Base-by-base conservation (phyloP, 1,140 invertebrate genomes). In the Platyscapa corneri region DNA sequence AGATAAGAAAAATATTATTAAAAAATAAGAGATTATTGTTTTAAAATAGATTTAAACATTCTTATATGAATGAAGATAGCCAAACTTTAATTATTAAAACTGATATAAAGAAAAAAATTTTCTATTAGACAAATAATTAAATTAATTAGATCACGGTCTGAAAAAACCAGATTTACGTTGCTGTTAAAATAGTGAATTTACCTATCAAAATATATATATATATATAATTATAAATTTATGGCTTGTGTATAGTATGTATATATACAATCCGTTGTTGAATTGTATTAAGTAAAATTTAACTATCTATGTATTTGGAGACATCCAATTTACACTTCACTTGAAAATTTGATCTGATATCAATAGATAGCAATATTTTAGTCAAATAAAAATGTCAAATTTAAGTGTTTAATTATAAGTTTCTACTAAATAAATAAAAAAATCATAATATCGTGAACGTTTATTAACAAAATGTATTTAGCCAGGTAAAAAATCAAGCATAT, bases 351-450 rank as follows among this genome's bases (percentile, higher is more conserved):
- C 30, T 42, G 34, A 8, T 72, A 64, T 18, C 12, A 77, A 74
- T 37, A 83, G 8, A 83, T 10, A 64, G n/a, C 77, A 34, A 64
- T 77, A 83, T 77, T 77, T 70, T 77, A 79, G 32, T 84, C 27
- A 64, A 65, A 72, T 56, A n/a, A 76, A 70, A 64, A 14, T 37
- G n/a, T 65, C 18, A 18, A 42, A 46, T 72, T n/a, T 46, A 20
- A 8, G 42, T 16, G 42, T 42, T 77, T 60, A 78, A 18, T 39
- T 46, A 49, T 3, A 0, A 65, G 18, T 30, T 30, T 83, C n/a
- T 10, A 37, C 42, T 27, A 56, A 65, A 46, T 53, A 65, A 32
- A 65, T 42, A 67, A 46, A 46, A 46, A 12, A 12, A 46, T 46
- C 12, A 46, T 46, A 46, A 46, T 12, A 46, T 7, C 67, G 23